phyloP scores from a whole-genome alignment of 2,888 invertebrate species.

The Hemithea aestivaria region DNA sequence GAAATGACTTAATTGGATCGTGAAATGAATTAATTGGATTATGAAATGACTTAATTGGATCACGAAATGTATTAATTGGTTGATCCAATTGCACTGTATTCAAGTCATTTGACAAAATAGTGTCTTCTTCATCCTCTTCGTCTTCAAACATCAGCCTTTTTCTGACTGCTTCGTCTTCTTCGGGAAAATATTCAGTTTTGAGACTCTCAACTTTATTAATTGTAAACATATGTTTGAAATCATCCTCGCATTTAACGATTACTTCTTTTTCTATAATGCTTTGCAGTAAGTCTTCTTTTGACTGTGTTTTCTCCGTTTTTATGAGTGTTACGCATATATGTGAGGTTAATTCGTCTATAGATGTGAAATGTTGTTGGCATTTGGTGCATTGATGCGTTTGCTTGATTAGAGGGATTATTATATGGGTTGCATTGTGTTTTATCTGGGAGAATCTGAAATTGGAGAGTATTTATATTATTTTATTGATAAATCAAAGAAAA shows the following conservation, averaged over 20 bases:
- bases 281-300: constrained; percentile 14
- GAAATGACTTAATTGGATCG: no score
- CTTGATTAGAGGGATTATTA: constrained; percentile 45
- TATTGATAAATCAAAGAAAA: neutral
- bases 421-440: constrained; percentile 43
- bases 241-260: constrained; percentile 17
- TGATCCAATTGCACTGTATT: neutral
- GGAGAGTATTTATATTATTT: neutral
- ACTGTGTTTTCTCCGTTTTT: constrained; percentile 5
- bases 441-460: constrained; percentile 37
- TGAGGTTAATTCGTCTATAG: constrained; percentile 23
- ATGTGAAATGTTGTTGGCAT: constrained; percentile 34
- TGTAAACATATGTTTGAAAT: constrained; percentile 9
- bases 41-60: neutral
- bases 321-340: constrained; percentile 33
- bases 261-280: constrained; percentile 16
- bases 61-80: no score
- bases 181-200: neutral
- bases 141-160: constrained; percentile 33
- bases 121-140: constrained; percentile 25
- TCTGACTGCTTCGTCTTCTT: constrained; percentile 11
- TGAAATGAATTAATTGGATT: neutral
- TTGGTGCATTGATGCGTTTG: constrained; percentile 32
- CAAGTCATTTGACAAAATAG: constrained; percentile 4
- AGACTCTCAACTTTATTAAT: constrained; percentile 5